These are phyloP conservation scores for Actenoides lindsayi DNA, from an alignment of 2,113 vertebrate genomes.

Conservation along the genomic window DNA sequence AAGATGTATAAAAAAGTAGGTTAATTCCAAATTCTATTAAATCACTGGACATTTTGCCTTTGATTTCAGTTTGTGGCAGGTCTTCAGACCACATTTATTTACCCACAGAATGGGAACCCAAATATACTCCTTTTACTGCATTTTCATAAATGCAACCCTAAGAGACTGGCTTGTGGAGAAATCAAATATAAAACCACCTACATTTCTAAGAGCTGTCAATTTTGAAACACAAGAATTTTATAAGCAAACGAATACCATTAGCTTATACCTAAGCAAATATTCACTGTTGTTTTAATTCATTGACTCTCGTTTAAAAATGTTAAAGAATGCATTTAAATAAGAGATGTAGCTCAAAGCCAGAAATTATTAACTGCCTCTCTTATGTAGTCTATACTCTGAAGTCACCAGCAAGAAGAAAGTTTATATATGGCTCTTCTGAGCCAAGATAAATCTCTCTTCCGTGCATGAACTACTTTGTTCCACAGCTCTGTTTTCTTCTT, in stretches of 20 bases:
- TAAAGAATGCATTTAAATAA: conserved; percentile 37
- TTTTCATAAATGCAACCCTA: not conserved
- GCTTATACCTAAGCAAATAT: not conserved
- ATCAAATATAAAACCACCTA: not conserved
- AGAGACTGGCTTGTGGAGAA: not conserved
- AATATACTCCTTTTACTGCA: not conserved
- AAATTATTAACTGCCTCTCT: conserved; percentile 35
- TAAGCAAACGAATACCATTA: not conserved
- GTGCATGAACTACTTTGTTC: conserved; percentile 56
- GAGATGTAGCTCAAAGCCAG: conserved; percentile 21
- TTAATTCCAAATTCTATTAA: not conserved
- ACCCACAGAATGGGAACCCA: not conserved
- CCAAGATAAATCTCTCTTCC: conserved; percentile 65
- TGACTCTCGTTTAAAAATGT: not conserved
- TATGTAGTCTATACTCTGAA: conserved; percentile 20
- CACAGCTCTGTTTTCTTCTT: conserved; percentile 41
- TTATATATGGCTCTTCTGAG: conserved; percentile 32
- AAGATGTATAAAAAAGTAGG: not conserved
- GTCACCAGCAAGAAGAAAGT: conserved; percentile 44
- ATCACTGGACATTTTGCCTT: not conserved
- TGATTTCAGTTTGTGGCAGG: not conserved
- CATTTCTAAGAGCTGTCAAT: not conserved
- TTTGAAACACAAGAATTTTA: conserved; percentile 11
- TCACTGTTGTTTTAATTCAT: conserved; percentile 5
- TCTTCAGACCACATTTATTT: not conserved